Percentiles rank a stretch among this genome's conserved stretches.
These are phyloP conservation scores for Microcebus murinus DNA, from an alignment of 2,113 vertebrate species.

Conservation along the genomic window DNA sequence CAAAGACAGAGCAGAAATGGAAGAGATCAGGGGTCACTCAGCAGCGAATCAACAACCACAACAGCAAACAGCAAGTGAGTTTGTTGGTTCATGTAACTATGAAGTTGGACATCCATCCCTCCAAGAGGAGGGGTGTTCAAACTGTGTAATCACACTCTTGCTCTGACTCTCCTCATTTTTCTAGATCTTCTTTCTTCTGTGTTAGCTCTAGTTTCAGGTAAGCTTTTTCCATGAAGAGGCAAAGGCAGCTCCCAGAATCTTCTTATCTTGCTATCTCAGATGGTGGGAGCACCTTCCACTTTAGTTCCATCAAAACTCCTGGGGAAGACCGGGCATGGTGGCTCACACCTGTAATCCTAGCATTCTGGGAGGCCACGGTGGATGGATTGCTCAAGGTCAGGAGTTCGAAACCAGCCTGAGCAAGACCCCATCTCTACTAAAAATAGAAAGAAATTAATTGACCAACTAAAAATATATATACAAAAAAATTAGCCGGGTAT, in stretches of 20 bases:
- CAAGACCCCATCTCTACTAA: too few species aligned
- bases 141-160: not conserved
- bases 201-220: not conserved
- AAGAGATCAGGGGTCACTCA: not conserved
- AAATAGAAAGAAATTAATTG: too few species aligned
- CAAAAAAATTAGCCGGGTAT: too few species aligned
- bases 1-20: fast-evolving
- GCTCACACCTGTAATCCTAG: too few species aligned
- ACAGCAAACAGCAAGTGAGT: not conserved
- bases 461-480: too few species aligned
- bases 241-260: not conserved
- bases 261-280: not conserved
- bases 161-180: not conserved
- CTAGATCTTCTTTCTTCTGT: not conserved
- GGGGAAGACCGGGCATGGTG: too few species aligned
- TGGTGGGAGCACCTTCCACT: not conserved
- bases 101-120: not conserved
- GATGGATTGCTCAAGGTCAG: too few species aligned
- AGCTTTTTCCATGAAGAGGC: not conserved
- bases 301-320: not conserved
- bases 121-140: not conserved
- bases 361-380: too few species aligned
- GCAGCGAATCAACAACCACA: not conserved
- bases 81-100: not conserved
- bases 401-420: too few species aligned